Evolutionary conservation across 2,888 invertebrate species (phyloP), one percentile per base, ranked within the genome.

Genomic region (Patella depressa): DNA sequence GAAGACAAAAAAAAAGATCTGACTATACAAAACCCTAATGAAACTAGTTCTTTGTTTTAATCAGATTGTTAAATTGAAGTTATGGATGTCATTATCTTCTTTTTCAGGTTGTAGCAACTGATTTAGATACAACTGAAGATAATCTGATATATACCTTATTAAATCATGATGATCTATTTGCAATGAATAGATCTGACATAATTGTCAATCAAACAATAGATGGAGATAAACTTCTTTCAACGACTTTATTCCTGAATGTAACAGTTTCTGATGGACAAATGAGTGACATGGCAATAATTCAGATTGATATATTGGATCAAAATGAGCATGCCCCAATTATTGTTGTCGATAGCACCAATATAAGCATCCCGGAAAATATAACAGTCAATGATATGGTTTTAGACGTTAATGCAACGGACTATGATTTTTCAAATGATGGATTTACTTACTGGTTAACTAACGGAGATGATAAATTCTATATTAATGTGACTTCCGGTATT

Each of bases 251-350:
- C 19, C n/a, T 59, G 73, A 77, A 55, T 17, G 79, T 81, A 2
- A 71, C 70, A 3, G 83, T 83, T 34, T 79, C 81, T 3, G 81
- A 83, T 73, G 81, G 81, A 11, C 14, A 65, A 11, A 72, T 70
- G 34, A 15, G 3, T 0, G 77, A 55, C 71, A 17, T n/a, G 45
- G 81, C 81, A 19, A 2, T 11, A 11, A 14, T 81, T 24, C 73
- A 29, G 29, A 45, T 83, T 29, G 77, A 77, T 15, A 72, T 83
- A 15, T 69, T 55, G 54, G 83, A 82, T 71, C 70, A 74, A 3
- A 83, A 83, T 71, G 83, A 83, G 54, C 74, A 81, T 55, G 15
- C n/a, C 17, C 83, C 83, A 3, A 17, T 53, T n/a, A n/a, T 77
- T 11, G 12, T 54, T 7, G 53, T 70, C 12, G 19, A 14, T n/a